Conservation (phyloP, 2,113 vertebrate genomes). For the Macquaria ambigua region DNA sequence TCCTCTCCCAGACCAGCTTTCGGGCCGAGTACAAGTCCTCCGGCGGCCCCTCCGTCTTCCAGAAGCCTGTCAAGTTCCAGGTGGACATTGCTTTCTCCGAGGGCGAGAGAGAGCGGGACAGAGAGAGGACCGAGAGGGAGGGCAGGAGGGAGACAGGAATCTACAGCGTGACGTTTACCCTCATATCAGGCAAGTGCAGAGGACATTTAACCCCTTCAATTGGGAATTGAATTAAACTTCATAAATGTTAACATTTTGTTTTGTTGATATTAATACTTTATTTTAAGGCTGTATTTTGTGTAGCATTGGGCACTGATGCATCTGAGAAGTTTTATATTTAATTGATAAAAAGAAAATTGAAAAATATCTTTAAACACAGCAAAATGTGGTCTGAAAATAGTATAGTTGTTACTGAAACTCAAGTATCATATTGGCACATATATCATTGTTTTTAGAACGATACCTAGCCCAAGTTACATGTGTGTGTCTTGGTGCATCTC, state of each 20-base stretch:
- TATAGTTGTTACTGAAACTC: neutral
- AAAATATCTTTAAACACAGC: neutral
- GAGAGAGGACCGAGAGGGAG: conserved; percentile 85
- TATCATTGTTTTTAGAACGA: neutral
- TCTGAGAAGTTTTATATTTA: neutral
- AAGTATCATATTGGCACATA: neutral
- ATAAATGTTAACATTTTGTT: neutral
- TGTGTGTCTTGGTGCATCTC: neutral
- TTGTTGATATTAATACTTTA: neutral
- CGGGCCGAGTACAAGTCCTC: conserved; percentile 94
- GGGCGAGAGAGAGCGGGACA: conserved; percentile 87
- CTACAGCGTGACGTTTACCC: conserved; percentile 94
- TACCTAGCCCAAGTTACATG: neutral
- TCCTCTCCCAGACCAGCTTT: conserved; percentile 95
- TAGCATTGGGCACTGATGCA: neutral
- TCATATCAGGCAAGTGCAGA: conserved; percentile 88
- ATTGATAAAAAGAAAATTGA: too few species aligned
- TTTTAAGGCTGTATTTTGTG: neutral
- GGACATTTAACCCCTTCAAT: neutral
- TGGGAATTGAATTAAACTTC: neutral
- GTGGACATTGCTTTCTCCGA: conserved; percentile 95
- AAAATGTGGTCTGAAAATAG: neutral
- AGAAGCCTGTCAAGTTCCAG: conserved; percentile 95
- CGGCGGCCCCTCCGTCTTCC: conserved; percentile 94
- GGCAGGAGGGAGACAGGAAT: conserved; percentile 88